Evolutionary conservation across 1,140 invertebrate genomes (phyloP).

Genomic region (Hydropsyche tenuis): DNA sequence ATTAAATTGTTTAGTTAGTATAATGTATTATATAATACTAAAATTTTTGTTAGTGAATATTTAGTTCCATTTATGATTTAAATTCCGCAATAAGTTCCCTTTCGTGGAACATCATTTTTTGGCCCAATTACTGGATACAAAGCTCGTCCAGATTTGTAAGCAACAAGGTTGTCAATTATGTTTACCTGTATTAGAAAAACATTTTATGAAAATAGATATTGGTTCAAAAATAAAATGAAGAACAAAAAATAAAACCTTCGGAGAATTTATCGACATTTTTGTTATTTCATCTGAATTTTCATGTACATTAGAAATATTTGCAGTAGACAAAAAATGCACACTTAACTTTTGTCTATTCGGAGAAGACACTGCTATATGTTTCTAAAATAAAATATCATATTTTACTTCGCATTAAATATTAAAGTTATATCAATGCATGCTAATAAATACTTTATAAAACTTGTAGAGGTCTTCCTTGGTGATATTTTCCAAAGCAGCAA

Average conservation of each 20-base stretch:
- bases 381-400: slow-evolving; percentile 52
- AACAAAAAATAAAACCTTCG: slow-evolving; percentile 17
- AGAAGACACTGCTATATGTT: slow-evolving; percentile 59
- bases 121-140: slow-evolving; percentile 53
- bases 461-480: no score
- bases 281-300: not conserved
- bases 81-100: no score
- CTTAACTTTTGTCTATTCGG: slow-evolving; percentile 68
- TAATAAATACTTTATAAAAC: not conserved
- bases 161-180: slow-evolving; percentile 54
- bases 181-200: slow-evolving; percentile 54
- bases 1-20: no score
- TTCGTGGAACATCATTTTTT: slow-evolving; percentile 52
- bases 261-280: not conserved
- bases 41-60: no score
- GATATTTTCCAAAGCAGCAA: no score
- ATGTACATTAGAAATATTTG: slow-evolving; percentile 65
- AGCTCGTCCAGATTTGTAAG: slow-evolving; percentile 55
- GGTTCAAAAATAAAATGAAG: no score
- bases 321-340: slow-evolving; percentile 76
- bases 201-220: no score
- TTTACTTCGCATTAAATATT: no score
- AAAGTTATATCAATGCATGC: no score
- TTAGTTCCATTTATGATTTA: no score
- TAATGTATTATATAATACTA: no score